Evolutionary conservation across 1,140 invertebrate species (phyloP).

Genomic region (Diprion similis): DNA sequence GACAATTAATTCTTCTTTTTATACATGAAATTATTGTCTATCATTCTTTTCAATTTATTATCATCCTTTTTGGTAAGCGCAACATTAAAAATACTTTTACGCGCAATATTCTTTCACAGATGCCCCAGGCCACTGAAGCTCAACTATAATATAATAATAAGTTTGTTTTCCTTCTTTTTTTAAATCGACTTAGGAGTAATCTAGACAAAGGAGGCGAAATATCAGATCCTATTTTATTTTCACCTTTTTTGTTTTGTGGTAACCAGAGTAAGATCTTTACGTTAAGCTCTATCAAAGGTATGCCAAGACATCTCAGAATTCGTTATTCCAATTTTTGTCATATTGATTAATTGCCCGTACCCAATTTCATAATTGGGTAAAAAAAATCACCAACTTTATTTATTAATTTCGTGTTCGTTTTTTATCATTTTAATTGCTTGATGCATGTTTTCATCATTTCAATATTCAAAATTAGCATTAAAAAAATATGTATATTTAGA

Average conservation of each 20-base stretch:
- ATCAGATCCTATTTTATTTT: not conserved
- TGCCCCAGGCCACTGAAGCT: slow-evolving; percentile 39
- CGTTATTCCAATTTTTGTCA: too few species aligned
- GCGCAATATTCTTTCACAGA: slow-evolving; percentile 36
- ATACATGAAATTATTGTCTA: not conserved
- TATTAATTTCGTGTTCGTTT: not conserved
- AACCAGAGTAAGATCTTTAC: slow-evolving; percentile 11
- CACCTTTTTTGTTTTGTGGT: not conserved
- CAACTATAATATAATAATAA: slow-evolving; percentile 19
- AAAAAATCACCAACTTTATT: not conserved
- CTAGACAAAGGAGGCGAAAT: slow-evolving; percentile 15
- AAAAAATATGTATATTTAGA: not conserved
- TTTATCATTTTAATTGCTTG: not conserved
- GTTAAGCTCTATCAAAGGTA: slow-evolving; percentile 17
- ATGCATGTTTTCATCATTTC: not conserved
- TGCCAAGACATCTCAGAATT: not conserved
- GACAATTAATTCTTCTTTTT: not conserved
- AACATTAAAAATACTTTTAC: not conserved
- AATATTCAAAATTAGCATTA: not conserved
- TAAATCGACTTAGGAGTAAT: not conserved
- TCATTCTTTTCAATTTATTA: not conserved
- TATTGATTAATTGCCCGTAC: too few species aligned
- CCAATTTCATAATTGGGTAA: not conserved
- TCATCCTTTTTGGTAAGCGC: not conserved
- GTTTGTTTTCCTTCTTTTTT: not conserved